Evolutionary conservation across 1,140 invertebrate species (phyloP).

Genomic region (Drosophila yakuba): DNA sequence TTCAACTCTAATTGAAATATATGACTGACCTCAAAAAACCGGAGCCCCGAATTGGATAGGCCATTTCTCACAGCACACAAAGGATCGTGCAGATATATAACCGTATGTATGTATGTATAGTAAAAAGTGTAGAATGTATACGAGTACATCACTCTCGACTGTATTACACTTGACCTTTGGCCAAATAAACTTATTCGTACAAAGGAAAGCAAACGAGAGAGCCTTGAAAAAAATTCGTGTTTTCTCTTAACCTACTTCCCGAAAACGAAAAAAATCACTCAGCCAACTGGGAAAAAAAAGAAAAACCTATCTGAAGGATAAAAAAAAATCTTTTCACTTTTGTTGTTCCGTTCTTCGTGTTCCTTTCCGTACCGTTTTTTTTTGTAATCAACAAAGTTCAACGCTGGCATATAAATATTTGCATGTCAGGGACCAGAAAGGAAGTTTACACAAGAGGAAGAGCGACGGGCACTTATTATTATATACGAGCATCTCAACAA

Average conservation of each 20-base stretch:
- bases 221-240: conserved; percentile 33
- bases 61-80: conserved; percentile 63
- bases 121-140: background rate
- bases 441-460: conserved; percentile 29
- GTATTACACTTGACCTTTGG: conserved; percentile 47
- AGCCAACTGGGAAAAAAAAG: background rate
- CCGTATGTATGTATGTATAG: background rate
- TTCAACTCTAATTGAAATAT: conserved; percentile 78
- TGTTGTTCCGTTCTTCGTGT: conserved; percentile 9
- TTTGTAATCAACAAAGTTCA: conserved; percentile 67
- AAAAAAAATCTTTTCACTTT: conserved; percentile 38
- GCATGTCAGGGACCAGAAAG: conserved; percentile 47
- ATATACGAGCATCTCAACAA: conserved; percentile 31
- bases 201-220: conserved; percentile 22
- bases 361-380: conserved; percentile 13
- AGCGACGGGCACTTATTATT: conserved; percentile 57
- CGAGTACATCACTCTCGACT: conserved; percentile 7
- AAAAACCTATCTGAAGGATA: conserved; percentile 30
- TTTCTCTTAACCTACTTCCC: conserved; percentile 43
- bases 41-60: conserved; percentile 17
- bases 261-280: background rate
- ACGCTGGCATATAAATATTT: conserved; percentile 58
- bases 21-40: conserved; percentile 60
- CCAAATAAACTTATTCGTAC: conserved; percentile 40
- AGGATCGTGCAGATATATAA: conserved; percentile 32